phyloP scores from a whole-genome alignment of 2,113 vertebrate genomes.

The Pangasianodon hypophthalmus region DNA sequence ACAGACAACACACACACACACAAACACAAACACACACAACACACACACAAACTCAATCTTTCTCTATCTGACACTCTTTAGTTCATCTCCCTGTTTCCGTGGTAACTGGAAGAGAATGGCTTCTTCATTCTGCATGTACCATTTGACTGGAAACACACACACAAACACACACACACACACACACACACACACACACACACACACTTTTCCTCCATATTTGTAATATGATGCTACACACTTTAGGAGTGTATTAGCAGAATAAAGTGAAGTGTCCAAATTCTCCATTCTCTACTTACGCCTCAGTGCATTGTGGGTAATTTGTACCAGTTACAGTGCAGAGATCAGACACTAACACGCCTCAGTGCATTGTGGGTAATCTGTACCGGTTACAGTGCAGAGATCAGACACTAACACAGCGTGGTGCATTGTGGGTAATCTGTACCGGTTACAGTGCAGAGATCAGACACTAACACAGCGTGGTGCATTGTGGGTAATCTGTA shows the following conservation, averaged over 20 bases:
- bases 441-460: no score
- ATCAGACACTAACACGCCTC: background rate
- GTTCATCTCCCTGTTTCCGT: slow-evolving; percentile 59
- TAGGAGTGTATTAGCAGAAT: background rate
- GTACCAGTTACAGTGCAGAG: background rate
- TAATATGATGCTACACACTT: slow-evolving; percentile 1
- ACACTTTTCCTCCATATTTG: background rate
- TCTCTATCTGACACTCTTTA: slow-evolving; percentile 35
- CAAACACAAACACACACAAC: slow-evolving; percentile 16
- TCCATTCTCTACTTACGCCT: background rate
- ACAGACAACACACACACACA: background rate
- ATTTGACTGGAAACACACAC: slow-evolving; percentile 43
- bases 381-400: no score
- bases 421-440: no score
- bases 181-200: background rate
- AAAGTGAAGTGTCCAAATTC: background rate
- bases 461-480: no score
- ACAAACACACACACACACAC: background rate
- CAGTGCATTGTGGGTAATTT: background rate
- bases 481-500: no score
- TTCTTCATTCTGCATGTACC: slow-evolving; percentile 47
- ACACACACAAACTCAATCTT: slow-evolving; percentile 3
- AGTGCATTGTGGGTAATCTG: no score
- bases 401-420: no score
- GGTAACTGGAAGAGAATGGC: slow-evolving; percentile 57